These are phyloP conservation scores for Odontophorus gujanensis DNA, from an alignment of 2,113 vertebrate genomes.

Conservation along the genomic window DNA sequence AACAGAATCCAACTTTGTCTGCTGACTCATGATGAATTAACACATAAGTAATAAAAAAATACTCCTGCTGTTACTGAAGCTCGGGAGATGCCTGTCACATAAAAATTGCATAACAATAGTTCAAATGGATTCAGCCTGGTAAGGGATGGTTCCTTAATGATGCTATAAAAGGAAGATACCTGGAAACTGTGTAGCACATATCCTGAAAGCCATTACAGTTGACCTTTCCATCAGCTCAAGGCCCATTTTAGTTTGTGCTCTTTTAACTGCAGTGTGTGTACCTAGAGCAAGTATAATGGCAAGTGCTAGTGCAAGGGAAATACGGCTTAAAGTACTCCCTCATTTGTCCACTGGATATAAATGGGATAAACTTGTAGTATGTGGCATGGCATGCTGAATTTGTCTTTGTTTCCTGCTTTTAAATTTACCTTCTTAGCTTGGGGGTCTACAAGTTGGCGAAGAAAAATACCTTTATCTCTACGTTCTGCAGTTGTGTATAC, in stretches of 20 bases:
- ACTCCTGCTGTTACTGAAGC: not conserved
- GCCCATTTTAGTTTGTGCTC: not conserved
- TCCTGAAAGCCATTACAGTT: not conserved
- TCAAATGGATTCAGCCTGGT: not conserved
- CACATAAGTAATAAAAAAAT: not conserved
- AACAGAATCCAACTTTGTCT: not conserved
- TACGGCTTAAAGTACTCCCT: not conserved
- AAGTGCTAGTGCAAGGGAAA: not conserved
- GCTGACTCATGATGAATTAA: not conserved
- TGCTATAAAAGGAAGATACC: not conserved
- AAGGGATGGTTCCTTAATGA: not conserved
- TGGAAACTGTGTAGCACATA: not conserved
- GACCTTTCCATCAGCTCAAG: not conserved
- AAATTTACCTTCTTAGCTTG: not conserved
- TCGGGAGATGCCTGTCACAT: not conserved
- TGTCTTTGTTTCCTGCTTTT: not conserved
- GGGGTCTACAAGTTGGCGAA: not conserved
- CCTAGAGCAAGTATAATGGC: not conserved
- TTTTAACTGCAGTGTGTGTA: not conserved
- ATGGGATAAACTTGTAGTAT: not conserved
- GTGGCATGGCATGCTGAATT: not conserved
- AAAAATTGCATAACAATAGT: accelerated
- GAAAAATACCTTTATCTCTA: not conserved
- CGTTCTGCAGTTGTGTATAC: not conserved
- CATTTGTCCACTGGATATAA: not conserved